Conservation (phyloP, 2,797 vertebrate genomes). For the Martes flavigula region DNA sequence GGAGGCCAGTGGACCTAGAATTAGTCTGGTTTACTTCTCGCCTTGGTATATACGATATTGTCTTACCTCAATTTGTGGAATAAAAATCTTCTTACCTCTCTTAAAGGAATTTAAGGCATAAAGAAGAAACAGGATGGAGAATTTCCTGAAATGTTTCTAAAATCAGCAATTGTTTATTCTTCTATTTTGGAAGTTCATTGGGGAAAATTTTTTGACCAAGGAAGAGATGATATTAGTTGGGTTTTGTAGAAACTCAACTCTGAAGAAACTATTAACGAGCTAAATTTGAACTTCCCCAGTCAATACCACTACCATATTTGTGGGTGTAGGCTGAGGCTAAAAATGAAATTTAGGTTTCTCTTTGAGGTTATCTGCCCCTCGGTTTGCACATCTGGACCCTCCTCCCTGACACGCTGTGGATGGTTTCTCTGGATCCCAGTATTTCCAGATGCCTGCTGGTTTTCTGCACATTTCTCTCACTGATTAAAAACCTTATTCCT, state of each 20-base stretch:
- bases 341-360: background rate
- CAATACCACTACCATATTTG: background rate
- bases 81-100: background rate
- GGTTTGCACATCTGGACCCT: background rate
- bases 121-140: background rate
- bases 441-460: background rate
- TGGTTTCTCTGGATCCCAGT: background rate
- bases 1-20: background rate
- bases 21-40: background rate
- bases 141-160: slow-evolving; percentile 16
- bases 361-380: background rate
- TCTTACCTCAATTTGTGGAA: background rate
- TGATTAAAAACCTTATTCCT: background rate
- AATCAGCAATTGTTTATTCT: background rate
- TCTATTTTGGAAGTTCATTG: background rate
- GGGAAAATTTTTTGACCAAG: background rate
- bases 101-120: background rate
- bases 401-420: background rate
- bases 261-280: background rate
- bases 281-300: background rate
- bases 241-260: slow-evolving; percentile 2
- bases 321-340: background rate
- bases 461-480: background rate
- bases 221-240: background rate
- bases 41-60: background rate